These are phyloP conservation scores for Ceratina japonica DNA, from an alignment of 1,140 invertebrate genomes.

Conservation along the genomic window DNA sequence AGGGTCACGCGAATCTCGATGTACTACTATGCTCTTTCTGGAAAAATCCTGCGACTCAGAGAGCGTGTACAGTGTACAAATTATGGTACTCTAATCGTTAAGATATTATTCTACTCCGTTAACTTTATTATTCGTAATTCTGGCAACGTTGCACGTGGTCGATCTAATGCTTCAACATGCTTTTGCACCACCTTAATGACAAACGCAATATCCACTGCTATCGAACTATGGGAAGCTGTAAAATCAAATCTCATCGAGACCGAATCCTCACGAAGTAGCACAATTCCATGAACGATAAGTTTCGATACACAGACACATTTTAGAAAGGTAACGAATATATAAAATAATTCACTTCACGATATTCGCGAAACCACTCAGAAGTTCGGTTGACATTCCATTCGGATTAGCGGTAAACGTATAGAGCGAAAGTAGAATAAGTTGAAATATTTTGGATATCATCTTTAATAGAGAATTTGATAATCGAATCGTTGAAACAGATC, in stretches of 20 bases:
- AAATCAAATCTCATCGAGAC: slow-evolving; percentile 60
- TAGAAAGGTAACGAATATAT: slow-evolving; percentile 15
- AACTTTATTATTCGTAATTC: slow-evolving; percentile 37
- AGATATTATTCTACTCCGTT: slow-evolving; percentile 35
- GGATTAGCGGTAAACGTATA: slow-evolving; percentile 38
- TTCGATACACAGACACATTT: slow-evolving; percentile 28
- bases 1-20: not conserved
- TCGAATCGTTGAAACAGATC: slow-evolving; percentile 28
- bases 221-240: slow-evolving; percentile 26
- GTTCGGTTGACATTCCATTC: slow-evolving; percentile 35
- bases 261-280: slow-evolving; percentile 31
- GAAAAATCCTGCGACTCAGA: slow-evolving; percentile 59
- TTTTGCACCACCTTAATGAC: slow-evolving; percentile 58
- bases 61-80: slow-evolving; percentile 33
- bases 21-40: slow-evolving; percentile 43
- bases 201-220: slow-evolving; percentile 46
- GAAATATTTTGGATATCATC: slow-evolving; percentile 53
- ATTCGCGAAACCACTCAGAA: slow-evolving; percentile 3
- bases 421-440: slow-evolving; percentile 44
- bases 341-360: slow-evolving; percentile 5
- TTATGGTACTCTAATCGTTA: slow-evolving; percentile 40
- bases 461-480: slow-evolving; percentile 50
- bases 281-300: slow-evolving; percentile 42
- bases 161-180: slow-evolving; percentile 53
- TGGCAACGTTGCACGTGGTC: slow-evolving; percentile 45